These are phyloP conservation scores for Lycocorax pyrrhopterus DNA, from an alignment of 2,113 vertebrate species.

Conservation along the genomic window DNA sequence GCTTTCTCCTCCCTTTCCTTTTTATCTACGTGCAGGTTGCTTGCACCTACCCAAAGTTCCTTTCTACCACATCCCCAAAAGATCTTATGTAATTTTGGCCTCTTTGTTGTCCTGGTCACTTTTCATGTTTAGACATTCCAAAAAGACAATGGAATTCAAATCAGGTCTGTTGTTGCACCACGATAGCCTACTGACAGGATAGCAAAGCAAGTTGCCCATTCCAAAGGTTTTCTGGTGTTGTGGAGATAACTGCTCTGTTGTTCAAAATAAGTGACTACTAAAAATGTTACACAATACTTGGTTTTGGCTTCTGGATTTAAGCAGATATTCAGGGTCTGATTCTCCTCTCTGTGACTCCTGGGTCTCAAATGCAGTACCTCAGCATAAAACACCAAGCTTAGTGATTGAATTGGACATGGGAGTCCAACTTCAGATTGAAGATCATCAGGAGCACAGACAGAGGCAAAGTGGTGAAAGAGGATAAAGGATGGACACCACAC, in stretches of 20 bases:
- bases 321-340: neutral
- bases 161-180: neutral
- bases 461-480: neutral
- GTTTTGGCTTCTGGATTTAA: neutral
- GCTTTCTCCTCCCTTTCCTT: slow-evolving; percentile 33
- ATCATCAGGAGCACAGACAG: neutral
- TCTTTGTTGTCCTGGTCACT: neutral
- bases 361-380: neutral
- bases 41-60: neutral
- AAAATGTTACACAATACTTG: neutral
- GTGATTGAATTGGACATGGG: neutral
- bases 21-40: neutral
- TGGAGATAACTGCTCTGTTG: neutral
- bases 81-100: neutral
- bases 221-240: neutral
- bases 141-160: neutral
- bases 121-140: neutral
- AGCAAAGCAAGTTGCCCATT: neutral
- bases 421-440: neutral
- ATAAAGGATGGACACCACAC: neutral
- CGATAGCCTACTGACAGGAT: neutral
- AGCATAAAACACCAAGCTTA: neutral
- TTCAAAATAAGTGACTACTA: neutral
- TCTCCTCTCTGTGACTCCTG: neutral
- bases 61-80: neutral